Evolutionary conservation across 2,888 invertebrate species (phyloP), one percentile per base, ranked within the genome.

Genomic region (Eledone cirrhosa): DNA sequence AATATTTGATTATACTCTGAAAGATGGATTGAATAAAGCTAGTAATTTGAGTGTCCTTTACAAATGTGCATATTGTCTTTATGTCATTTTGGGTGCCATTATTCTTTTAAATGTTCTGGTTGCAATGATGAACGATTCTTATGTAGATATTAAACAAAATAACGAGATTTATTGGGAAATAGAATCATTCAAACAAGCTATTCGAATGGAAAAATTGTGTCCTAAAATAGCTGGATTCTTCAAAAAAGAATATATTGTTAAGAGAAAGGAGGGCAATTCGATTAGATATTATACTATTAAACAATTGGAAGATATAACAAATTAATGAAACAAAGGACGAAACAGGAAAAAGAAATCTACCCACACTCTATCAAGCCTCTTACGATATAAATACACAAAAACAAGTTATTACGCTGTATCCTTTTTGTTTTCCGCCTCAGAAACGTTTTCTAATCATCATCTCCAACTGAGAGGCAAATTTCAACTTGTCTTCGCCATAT

Each of bases 51-150:
- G 83, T 1, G 75, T 83, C 11, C 85, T 85, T 33, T 77, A 86
- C 41, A 87, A 88, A 80, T 77, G 88, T 0, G 77, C 88, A 8
- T 90, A 89, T 79, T 78, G 88, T 5, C 31, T 89, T 14, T 90
- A 90, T 82, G 86, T 89, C 33, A 82, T 89, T 4, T 81, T 89
- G 8, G 85, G 85, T 8, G 87, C 87, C 13, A 87, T 88, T 41
- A 83, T 89, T 13, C 79, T 89, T 16, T 82, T 89, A 19, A 89
- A 89, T 79, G 82, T 89, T 7, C 86, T 89, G 22, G 88, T 88
- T 76, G 89, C 89, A 27, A 88, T 88, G 88, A 88, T 89, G 88
- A 89, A 88, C 80, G 87, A 88, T 74, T 88, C 89, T 0, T 88
- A 89, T 78, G 81, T 84, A 13, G 82, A 81, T 76, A 87, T 88